Percentiles rank a stretch among this genome's conserved stretches.
These are phyloP conservation scores for Hetaerina titia DNA, from an alignment of 2,888 invertebrate species.

Conservation along the genomic window DNA sequence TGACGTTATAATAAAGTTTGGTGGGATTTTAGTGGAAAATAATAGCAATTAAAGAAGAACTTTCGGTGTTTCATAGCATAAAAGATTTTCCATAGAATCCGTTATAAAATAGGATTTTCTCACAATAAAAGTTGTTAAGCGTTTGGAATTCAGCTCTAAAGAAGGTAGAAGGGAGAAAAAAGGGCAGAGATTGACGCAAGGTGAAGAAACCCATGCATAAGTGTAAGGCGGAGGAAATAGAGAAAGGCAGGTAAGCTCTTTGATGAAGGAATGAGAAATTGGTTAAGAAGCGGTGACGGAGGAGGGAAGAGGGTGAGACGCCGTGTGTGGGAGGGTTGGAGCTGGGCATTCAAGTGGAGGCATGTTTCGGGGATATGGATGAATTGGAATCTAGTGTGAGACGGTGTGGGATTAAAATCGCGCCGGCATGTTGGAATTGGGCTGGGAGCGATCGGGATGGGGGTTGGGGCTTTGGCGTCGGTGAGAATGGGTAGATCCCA, in stretches of 20 bases:
- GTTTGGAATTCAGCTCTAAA: too few relatives aligned
- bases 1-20: too few relatives aligned
- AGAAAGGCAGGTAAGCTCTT: neutral
- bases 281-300: slow-evolving; percentile 29
- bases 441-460: neutral
- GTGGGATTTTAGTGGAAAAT: too few relatives aligned
- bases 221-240: neutral
- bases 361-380: slow-evolving; percentile 27
- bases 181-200: neutral
- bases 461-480: neutral
- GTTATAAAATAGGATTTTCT: too few relatives aligned
- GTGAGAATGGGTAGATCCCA: slow-evolving; percentile 1
- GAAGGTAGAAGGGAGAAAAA: neutral
- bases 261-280: neutral
- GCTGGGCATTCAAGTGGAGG: neutral
- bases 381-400: slow-evolving; percentile 40
- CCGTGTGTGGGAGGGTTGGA: neutral
- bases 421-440: slow-evolving; percentile 44
- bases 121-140: too few relatives aligned
- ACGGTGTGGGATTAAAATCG: slow-evolving; percentile 44
- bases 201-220: too few relatives aligned
- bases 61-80: too few relatives aligned
- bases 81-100: too few relatives aligned
- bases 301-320: neutral
- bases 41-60: too few relatives aligned